Conservation (phyloP, 2,113 vertebrate species). For the Epinephelus cyanopodus region DNA sequence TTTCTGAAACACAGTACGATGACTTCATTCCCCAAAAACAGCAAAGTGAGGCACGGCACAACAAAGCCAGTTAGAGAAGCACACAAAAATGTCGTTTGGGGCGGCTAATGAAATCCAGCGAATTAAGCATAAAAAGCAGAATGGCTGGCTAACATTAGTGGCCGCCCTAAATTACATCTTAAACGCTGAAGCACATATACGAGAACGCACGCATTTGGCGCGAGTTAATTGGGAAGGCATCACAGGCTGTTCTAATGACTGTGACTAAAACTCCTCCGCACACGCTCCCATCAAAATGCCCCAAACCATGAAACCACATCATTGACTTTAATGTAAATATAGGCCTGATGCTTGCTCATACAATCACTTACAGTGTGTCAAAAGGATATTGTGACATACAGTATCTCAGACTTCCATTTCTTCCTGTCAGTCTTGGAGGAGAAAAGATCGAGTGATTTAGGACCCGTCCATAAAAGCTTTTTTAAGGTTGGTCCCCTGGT, state of each 20-base stretch:
- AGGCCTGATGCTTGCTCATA: background rate
- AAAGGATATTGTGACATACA: background rate
- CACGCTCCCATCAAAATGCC: background rate
- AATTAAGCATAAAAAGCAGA: constrained; percentile 17
- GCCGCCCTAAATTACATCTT: constrained; percentile 15
- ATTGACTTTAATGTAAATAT: background rate
- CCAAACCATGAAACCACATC: background rate
- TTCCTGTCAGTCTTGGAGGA: constrained; percentile 13
- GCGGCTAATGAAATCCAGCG: constrained; percentile 31
- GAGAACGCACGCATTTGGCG: constrained; percentile 6
- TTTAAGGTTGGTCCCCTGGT: constrained; percentile 54
- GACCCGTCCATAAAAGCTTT: constrained; percentile 46
- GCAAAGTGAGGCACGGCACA: background rate
- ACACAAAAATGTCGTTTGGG: constrained; percentile 25
- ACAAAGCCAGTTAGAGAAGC: constrained; percentile 11
- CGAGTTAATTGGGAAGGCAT: constrained; percentile 25
- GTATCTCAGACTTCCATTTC: background rate
- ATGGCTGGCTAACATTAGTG: background rate
- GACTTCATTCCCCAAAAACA: constrained; percentile 3
- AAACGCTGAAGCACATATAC: background rate
- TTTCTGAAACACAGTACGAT: background rate
- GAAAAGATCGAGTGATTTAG: constrained; percentile 27
- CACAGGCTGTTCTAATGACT: background rate
- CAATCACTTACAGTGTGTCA: background rate
- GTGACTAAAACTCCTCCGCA: background rate